Conservation (phyloP, 2,888 invertebrate species). For the Drosophila robusta region DNA sequence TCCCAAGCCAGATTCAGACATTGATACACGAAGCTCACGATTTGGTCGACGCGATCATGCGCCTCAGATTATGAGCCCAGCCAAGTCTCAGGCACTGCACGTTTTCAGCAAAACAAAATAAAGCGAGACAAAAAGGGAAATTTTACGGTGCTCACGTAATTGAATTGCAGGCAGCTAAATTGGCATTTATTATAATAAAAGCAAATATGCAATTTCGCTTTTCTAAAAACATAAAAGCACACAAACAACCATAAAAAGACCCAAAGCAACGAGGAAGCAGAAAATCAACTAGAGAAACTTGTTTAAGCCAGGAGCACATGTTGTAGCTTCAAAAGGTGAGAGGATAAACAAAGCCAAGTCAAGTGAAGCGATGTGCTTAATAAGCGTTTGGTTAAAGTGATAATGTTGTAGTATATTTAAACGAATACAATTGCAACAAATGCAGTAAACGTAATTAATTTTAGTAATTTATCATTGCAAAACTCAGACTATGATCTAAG, state of each 20-base stretch:
- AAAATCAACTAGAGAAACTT: slow-evolving; percentile 17
- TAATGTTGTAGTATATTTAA: slow-evolving; percentile 19
- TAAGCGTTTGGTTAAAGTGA: slow-evolving; percentile 17
- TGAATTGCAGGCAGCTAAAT: slow-evolving; percentile 78
- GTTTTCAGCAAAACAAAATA: slow-evolving; percentile 50
- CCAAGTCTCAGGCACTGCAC: slow-evolving; percentile 52
- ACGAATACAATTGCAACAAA: neutral
- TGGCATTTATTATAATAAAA: slow-evolving; percentile 81
- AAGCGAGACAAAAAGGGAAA: slow-evolving; percentile 70
- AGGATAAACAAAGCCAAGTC: slow-evolving; percentile 8
- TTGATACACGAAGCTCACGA: slow-evolving; percentile 66
- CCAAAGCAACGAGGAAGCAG: slow-evolving; percentile 40
- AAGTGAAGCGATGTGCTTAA: slow-evolving; percentile 19
- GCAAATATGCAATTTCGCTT: slow-evolving; percentile 80
- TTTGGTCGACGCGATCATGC: slow-evolving; percentile 50
- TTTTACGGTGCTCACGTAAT: slow-evolving; percentile 73
- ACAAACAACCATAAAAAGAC: neutral
- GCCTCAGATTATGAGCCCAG: slow-evolving; percentile 68
- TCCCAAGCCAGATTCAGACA: slow-evolving; percentile 31
- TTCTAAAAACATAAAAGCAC: slow-evolving; percentile 24
- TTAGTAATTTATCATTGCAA: neutral
- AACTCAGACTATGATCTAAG: slow-evolving; percentile 5
- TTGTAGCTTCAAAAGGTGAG: slow-evolving; percentile 28
- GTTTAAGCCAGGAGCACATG: slow-evolving; percentile 26
- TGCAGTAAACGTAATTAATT: neutral